Evolutionary conservation across 2,888 invertebrate species (phyloP).

Genomic region (Tachina grossa): DNA sequence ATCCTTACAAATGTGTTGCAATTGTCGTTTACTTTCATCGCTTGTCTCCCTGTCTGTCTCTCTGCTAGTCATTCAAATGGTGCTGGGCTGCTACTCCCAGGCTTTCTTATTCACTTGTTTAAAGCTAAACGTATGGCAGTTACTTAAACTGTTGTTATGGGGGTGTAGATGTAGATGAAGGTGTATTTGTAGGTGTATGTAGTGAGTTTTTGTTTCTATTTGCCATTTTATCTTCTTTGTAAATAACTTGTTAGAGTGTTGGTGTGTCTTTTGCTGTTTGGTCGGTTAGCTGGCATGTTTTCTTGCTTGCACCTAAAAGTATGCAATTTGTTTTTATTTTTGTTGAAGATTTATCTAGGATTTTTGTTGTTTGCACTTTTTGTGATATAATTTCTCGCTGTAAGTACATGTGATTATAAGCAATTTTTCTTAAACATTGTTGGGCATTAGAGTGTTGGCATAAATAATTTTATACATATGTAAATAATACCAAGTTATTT

Average conservation of each 20-base stretch:
- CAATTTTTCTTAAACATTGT: not conserved
- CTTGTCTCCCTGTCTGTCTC: conserved; percentile 32
- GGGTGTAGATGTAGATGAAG: not conserved
- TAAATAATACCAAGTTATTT: not conserved
- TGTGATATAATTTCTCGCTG: not conserved
- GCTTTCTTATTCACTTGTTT: not conserved
- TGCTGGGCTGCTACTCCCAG: not conserved
- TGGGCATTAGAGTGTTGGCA: not conserved
- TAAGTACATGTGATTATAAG: not conserved
- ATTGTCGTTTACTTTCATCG: conserved; percentile 65
- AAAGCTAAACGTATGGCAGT: conserved; percentile 40
- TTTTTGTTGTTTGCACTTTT: not conserved
- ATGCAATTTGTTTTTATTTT: conserved; percentile 69
- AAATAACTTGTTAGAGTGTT: conserved; percentile 4
- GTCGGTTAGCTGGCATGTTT: conserved; percentile 47
- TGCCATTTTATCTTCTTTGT: not conserved
- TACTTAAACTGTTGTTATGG: conserved; percentile 1
- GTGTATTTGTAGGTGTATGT: not conserved
- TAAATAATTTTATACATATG: not conserved
- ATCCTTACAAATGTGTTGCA: conserved; percentile 68
- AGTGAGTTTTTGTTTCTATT: not conserved
- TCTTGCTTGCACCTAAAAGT: conserved; percentile 61
- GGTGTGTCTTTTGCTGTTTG: conserved; percentile 10
- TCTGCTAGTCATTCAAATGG: conserved; percentile 15
- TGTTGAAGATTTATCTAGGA: conserved; percentile 38